Evolutionary conservation across 2,888 invertebrate genomes (phyloP), one percentile per base, ranked within the genome.

Genomic region (Ennomos quercinarius): DNA sequence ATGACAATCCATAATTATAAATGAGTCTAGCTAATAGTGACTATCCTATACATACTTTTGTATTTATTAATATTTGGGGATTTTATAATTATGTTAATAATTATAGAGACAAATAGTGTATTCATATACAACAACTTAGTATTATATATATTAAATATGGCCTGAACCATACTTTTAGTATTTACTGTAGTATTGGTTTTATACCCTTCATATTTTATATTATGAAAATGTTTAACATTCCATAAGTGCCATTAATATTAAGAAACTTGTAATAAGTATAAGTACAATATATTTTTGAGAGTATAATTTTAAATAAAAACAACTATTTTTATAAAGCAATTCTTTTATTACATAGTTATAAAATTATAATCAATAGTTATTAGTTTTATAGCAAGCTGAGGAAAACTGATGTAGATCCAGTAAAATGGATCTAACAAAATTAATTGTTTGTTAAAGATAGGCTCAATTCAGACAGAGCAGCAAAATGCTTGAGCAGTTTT

Each of bases 191-290:
- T 27, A 27, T 27, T 27, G 6, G 5, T 5, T 6, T 10, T 17
- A 38, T 4, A 43, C 17, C 10, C 27, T 35, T 36, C 12, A 10
- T 42, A 13, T 42, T 53, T 37, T 12, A 45, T 57, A 34, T 27
- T 44, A 27, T 45, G 37, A 42, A 43, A 57, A 55, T 50, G 53
- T 52, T 45, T 49, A 35, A 64, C 68, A 68, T 68, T 68, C 66
- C 68, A 57, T 44, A 58, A 59, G 68, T 68, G 68, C 68, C 68
- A 68, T 68, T 68, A 68, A 55, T 62, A 52, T 48, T 64, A 66
- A 64, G 63, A 68, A 52, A 59, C 2, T 27, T 66, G 52, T 62
- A n/a, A 59, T 57, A 17, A 17, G n/a, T 3, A 27, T 27, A 6
- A 27, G 27, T 27, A 27, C 27, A 27, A 27, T 27, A 27, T 65